A percentile compares a stretch with the other conserved stretches of the same genome.
Evolutionary conservation across 1,140 invertebrate species (phyloP).

Genomic region (Phymorhynchus buccinoides): DNA sequence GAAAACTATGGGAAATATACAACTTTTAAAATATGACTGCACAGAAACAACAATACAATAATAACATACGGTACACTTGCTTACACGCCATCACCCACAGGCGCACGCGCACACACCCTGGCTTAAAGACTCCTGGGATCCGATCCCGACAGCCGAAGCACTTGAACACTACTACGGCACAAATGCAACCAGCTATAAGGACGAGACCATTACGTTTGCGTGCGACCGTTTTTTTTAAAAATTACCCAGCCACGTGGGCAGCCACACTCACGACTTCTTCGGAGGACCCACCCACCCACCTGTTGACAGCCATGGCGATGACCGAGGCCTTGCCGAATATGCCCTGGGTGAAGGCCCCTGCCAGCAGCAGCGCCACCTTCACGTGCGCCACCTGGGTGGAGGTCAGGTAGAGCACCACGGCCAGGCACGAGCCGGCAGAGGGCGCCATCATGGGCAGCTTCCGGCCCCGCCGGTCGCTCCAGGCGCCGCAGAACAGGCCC

Average conservation of each 20-base stretch:
- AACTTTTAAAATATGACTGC: too few relatives aligned
- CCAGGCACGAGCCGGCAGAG: conserved; percentile 66
- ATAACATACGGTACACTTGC: too few relatives aligned
- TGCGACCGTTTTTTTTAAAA: too few relatives aligned
- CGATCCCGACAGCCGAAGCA: too few relatives aligned
- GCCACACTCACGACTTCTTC: neutral
- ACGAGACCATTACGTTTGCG: too few relatives aligned
- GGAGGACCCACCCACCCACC: neutral
- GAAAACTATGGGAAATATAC: too few relatives aligned
- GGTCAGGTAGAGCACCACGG: conserved; percentile 66
- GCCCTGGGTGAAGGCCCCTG: conserved; percentile 65
- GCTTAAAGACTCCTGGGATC: too few relatives aligned
- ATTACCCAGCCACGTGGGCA: too few relatives aligned
- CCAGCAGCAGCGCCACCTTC: conserved; percentile 60
- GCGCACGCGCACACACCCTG: neutral
- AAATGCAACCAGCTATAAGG: too few relatives aligned
- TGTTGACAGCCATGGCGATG: conserved; percentile 72
- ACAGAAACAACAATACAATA: too few relatives aligned
- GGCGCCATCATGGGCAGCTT: conserved; percentile 72
- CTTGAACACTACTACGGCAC: too few relatives aligned
- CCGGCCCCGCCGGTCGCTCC: conserved; percentile 70
- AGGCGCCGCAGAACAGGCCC: conserved; percentile 71
- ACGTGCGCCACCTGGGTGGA: conserved; percentile 48
- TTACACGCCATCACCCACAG: neutral
- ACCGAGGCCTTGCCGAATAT: conserved; percentile 70